Evolutionary conservation across 1,140 invertebrate species (phyloP), one percentile per base, ranked within the genome.

Genomic region (Dinoponera quadriceps): DNA sequence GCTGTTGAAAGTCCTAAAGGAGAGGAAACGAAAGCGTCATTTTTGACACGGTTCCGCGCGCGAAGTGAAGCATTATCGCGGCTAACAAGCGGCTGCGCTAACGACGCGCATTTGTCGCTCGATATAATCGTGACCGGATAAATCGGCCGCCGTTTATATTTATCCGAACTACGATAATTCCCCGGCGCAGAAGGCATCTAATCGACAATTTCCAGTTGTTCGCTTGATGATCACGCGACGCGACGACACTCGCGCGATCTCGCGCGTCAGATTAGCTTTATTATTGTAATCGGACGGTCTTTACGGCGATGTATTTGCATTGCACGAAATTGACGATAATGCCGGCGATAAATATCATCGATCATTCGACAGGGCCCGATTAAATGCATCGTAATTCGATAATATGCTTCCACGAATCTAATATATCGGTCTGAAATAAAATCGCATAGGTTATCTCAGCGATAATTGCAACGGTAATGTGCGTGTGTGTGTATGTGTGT

Each of bases 271-370:
- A 78, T 78, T 78, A 69, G 55, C 68, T 69, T 57, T 57, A 69
- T 57, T 78, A 78, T 78, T 65, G 51, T 14, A 22, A 68, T 3
- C 49, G 18, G 20, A n/a, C 20, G n/a, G 18, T 68, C 16, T n/a
- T 9, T 25, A 11, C 55, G 55, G 55, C 29, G 22, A 25, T 9
- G n/a, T 49, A 3, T 55, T 38, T 14, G 18, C 20, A 11, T 66
- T 66, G 27, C 44, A 7, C 25, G 20, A 38, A 20, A 38, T 44
- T 68, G 65, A n/a, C 49, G 54, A 54, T 66, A 65, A 75, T 63
- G 59, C 29, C 59, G 33, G 62, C 51, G 60, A 78, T 48, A n/a
- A 77, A 77, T 77, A 77, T 18, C n/a, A n/a, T n/a, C n/a, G n/a
- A n/a, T n/a, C n/a, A n/a, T n/a, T n/a, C n/a, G n/a, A n/a, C n/a